A percentile compares a stretch with the other conserved stretches of the same genome.
Evolutionary conservation across 2,113 vertebrate species (phyloP).

Genomic region (Apodemus speciosus): DNA sequence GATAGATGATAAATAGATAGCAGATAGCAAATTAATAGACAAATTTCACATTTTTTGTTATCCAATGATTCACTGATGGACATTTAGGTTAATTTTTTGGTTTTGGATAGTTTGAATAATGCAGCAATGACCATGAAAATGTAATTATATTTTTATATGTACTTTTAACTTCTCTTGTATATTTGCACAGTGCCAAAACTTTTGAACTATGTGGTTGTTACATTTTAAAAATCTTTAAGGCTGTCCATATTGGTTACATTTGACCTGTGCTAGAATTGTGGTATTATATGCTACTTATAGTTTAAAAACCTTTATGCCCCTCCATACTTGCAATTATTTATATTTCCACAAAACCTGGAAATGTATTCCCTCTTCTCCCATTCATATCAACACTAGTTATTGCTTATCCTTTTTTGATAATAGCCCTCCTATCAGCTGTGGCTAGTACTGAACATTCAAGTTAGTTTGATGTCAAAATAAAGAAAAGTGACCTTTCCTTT

Average conservation of each 20-base stretch:
- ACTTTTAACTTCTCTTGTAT: background rate
- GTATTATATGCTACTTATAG: background rate
- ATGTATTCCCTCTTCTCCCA: background rate
- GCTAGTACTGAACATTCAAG: background rate
- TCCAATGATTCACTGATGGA: background rate
- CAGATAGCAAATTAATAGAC: background rate
- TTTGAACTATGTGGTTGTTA: background rate
- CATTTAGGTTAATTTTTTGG: background rate
- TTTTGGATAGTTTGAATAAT: background rate
- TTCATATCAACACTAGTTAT: background rate
- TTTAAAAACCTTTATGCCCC: background rate
- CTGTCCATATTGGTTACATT: background rate
- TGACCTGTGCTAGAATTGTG: background rate
- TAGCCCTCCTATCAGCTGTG: background rate
- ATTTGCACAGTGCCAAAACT: background rate
- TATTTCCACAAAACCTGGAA: background rate
- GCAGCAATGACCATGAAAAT: too few species aligned
- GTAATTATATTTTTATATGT: background rate
- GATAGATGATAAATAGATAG: background rate
- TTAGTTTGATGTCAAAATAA: background rate
- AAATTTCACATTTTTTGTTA: background rate
- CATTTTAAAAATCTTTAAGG: background rate
- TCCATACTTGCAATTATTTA: background rate
- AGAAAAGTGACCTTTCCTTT: background rate
- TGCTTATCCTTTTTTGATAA: background rate